Percentiles rank a stretch among this genome's conserved stretches.
Evolutionary conservation across 1,140 invertebrate species (phyloP).

Genomic region (Globodera ellingtonae): DNA sequence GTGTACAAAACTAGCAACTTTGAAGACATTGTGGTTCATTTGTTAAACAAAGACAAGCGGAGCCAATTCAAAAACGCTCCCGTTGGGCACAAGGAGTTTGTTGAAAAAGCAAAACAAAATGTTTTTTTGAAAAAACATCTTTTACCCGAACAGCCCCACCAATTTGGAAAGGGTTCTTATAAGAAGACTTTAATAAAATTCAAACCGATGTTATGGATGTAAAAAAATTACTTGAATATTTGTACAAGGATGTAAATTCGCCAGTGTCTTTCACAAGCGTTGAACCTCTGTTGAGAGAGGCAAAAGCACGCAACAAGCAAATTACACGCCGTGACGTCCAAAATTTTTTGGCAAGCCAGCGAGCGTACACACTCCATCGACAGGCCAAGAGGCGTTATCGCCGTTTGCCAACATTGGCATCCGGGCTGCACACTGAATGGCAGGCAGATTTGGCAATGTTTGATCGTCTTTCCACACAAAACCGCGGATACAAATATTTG

Average conservation of each 20-base stretch:
- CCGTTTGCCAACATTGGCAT: neutral
- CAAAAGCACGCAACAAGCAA: neutral
- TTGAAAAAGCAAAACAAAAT: neutral
- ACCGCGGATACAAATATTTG: constrained; percentile 35
- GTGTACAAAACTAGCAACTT: neutral
- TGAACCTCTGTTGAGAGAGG: constrained; percentile 19
- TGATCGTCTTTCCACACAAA: constrained; percentile 13
- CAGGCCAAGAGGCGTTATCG: constrained; percentile 10
- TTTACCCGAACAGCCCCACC: neutral
- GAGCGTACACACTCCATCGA: constrained; percentile 37
- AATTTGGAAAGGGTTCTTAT: neutral
- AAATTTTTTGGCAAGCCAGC: constrained; percentile 34
- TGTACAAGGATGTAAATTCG: constrained; percentile 30
- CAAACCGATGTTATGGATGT: too few species aligned
- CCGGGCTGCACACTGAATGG: constrained; percentile 42
- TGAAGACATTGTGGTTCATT: neutral
- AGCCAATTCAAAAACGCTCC: neutral
- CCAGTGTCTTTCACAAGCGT: constrained; percentile 20
- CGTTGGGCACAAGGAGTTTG: neutral
- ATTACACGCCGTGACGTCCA: constrained; percentile 27
- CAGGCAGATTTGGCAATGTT: constrained; percentile 42
- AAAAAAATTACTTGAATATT: constrained; percentile 30
- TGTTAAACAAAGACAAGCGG: neutral
- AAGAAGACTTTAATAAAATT: too few species aligned
- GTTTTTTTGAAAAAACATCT: neutral